Percentiles rank a stretch among this genome's conserved stretches.
These are phyloP conservation scores for Ianthella basta DNA, from an alignment of 37 sponge, comb jelly and placozoan genomes.

Conservation along the genomic window DNA sequence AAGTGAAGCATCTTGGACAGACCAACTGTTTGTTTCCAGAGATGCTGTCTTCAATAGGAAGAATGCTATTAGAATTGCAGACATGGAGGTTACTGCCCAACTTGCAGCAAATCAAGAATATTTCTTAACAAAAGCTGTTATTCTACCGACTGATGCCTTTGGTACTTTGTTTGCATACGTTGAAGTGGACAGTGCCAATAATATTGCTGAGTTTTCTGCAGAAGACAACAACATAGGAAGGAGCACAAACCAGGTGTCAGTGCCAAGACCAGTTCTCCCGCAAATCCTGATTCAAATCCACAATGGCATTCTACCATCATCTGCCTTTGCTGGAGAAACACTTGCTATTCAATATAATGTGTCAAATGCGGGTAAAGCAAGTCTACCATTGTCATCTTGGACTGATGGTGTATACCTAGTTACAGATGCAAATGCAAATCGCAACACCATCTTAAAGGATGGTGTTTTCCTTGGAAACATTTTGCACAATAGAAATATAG, in stretches of 20 bases:
- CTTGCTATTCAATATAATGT: slow-evolving; percentile 4
- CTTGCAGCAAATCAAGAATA: slow-evolving; percentile 9
- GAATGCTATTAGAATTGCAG: neutral
- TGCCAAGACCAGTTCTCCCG: neutral
- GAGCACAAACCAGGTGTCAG: neutral
- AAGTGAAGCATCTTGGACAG: slow-evolving; percentile 11
- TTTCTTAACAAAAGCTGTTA: neutral
- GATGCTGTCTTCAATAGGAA: neutral
- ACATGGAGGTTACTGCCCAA: neutral
- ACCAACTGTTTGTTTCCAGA: slow-evolving; percentile 12
- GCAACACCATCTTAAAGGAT: neutral
- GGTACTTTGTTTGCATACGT: slow-evolving; percentile 19
- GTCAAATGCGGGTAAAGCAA: slow-evolving; percentile 17
- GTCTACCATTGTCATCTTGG: slow-evolving; percentile 2
- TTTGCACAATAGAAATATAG: slow-evolving; percentile 7
- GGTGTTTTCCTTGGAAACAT: slow-evolving; percentile 19
- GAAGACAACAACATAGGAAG: slow-evolving; percentile 37
- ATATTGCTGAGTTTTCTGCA: slow-evolving; percentile 22
- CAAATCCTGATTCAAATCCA: neutral
- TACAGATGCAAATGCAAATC: neutral
- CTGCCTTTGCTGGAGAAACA: slow-evolving; percentile 8
- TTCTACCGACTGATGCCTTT: neutral
- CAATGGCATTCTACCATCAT: neutral
- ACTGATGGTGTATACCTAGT: slow-evolving; percentile 32
- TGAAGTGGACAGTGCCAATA: slow-evolving; percentile 26